These are phyloP conservation scores for Halcyon malimbica DNA, from an alignment of 2,113 vertebrate species.

Conservation along the genomic window DNA sequence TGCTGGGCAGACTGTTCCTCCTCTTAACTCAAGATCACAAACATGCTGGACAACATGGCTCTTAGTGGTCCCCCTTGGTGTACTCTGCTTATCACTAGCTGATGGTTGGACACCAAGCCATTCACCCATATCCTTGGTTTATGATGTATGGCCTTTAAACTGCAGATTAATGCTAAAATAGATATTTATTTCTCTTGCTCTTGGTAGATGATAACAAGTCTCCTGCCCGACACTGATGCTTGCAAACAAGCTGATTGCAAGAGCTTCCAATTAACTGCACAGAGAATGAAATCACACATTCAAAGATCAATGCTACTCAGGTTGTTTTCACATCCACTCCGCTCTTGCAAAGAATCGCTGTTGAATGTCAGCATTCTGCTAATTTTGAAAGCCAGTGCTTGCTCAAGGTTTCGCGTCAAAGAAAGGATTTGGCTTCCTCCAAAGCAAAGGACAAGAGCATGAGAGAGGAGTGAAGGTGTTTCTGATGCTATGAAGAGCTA, in stretches of 20 bases:
- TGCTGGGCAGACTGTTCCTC: neutral
- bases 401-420: neutral
- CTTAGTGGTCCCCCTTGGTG: neutral
- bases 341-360: neutral
- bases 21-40: neutral
- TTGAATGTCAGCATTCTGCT: neutral
- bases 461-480: neutral
- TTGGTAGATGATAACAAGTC: neutral
- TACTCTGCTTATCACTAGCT: neutral
- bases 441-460: neutral
- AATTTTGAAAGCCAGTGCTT: neutral
- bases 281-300: neutral
- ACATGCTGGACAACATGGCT: neutral
- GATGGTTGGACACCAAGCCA: neutral
- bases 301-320: neutral
- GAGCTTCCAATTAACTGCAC: neutral
- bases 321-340: neutral
- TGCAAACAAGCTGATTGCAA: neutral
- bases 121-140: neutral
- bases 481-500: neutral
- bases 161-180: neutral
- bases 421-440: neutral
- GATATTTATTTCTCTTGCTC: neutral
- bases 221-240: neutral
- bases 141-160: neutral